Evolutionary conservation across 2,888 invertebrate species (phyloP), one percentile per base, ranked within the genome.

Genomic region (Sceliomorpha sp.): DNA sequence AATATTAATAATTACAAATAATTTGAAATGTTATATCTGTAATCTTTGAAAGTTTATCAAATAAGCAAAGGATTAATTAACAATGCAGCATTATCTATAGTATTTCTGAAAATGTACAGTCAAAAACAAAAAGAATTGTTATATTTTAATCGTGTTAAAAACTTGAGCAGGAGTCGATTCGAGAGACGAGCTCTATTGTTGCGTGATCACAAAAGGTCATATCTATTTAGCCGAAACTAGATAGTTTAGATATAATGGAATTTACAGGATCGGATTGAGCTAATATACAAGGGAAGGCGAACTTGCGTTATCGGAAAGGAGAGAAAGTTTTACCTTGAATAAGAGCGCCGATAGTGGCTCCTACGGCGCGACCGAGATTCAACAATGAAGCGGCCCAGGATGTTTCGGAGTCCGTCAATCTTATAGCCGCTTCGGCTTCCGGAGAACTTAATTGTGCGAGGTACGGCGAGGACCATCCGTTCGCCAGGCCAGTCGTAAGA

Each of bases 391-490:
- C 87, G 0, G 87, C 73, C 87, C 87, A 87, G 7, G 87, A 82
- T 12, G 80, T 81, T 60, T 87, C 81, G 20, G 71, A 44, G n/a
- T 79, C 79, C 13, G 80, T 83, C 13, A 85, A 60, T 51, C 60
- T 82, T 31, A 85, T 70, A 20, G 75, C 58, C 1, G 60, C 51
- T 2, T 75, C 68, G 17, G 60, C 59, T 8, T 78, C 76, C 10
- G 63, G 47, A 2, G 83, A 74, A 14, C 80, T 84, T 29, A 88
- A 70, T 60, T 83, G 78, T 6, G 87, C 87, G 58, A 87, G 72
- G 55, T 84, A 85, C n/a, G 87, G 87, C 5, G 87, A 87, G 7
- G 83, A 74, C 86, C 87, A 88, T 12, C 88, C 88, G 37, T 80
- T 85, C 15, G 80, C 78, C 20, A 87, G 59, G 36, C 87, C 87